phyloP scores from a whole-genome alignment of 1,140 invertebrate genomes.

The Drosophila nikananu region DNA sequence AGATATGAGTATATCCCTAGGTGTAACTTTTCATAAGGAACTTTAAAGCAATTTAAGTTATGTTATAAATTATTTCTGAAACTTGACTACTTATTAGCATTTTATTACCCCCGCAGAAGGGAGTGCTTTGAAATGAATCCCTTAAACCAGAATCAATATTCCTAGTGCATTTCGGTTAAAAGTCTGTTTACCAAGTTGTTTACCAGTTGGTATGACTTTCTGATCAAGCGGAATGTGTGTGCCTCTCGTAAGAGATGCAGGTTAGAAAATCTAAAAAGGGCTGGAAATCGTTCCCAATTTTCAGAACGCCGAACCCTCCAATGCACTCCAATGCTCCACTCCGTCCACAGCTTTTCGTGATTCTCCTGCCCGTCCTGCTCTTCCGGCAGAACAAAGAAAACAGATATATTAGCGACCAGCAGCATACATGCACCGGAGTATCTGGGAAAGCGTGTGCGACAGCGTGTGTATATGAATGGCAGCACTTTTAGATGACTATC shows the following conservation, averaged over 20 bases:
- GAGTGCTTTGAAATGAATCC: background rate
- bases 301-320: background rate
- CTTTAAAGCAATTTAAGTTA: no score
- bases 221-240: background rate
- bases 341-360: slow-evolving; percentile 1
- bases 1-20: background rate
- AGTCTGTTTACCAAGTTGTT: slow-evolving; percentile 8
- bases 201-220: slow-evolving; percentile 15
- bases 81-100: background rate
- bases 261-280: slow-evolving; percentile 41
- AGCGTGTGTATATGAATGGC: slow-evolving; percentile 50
- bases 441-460: slow-evolving; percentile 20
- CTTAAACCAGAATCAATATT: background rate
- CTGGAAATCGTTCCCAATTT: slow-evolving; percentile 30
- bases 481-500: slow-evolving; percentile 76
- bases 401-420: slow-evolving; percentile 79
- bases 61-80: background rate
- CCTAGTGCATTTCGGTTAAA: background rate
- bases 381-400: slow-evolving; percentile 67
- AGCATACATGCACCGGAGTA: slow-evolving; percentile 49
- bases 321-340: background rate
- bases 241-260: slow-evolving; percentile 1
- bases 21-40: background rate
- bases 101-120: background rate
- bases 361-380: slow-evolving; percentile 27